These are phyloP conservation scores for Phorcus lineatus DNA, from an alignment of 2,888 invertebrate species.

Conservation along the genomic window DNA sequence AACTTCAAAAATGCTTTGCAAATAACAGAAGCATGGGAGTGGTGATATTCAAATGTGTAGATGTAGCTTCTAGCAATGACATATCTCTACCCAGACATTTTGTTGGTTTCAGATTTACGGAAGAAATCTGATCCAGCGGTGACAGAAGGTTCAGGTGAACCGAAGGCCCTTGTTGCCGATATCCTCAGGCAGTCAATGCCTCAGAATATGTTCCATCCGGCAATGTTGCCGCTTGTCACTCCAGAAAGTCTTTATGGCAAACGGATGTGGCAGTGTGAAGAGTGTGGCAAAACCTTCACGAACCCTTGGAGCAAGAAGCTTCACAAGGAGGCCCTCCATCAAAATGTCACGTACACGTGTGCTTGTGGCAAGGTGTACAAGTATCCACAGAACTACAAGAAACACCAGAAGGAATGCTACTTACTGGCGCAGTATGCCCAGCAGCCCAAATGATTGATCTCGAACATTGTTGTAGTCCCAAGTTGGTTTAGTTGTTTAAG, in stretches of 20 bases:
- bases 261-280: slow-evolving; percentile 8
- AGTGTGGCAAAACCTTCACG: slow-evolving; percentile 20
- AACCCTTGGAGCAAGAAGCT: slow-evolving; percentile 22
- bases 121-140: neutral
- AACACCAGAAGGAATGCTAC: slow-evolving; percentile 13
- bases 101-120: slow-evolving; percentile 11
- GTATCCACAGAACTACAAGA: slow-evolving; percentile 18
- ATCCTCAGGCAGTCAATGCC: neutral
- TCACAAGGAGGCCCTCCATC: neutral
- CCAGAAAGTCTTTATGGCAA: slow-evolving; percentile 1
- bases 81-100: neutral
- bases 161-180: neutral
- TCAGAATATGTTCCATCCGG: neutral
- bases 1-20: too few species aligned
- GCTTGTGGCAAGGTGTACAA: slow-evolving; percentile 14
- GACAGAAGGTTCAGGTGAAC: neutral
- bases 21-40: too few species aligned
- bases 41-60: too few species aligned
- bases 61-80: too few species aligned
- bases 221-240: neutral
- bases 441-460: too few species aligned
- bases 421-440: neutral
- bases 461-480: too few species aligned
- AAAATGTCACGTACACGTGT: neutral
- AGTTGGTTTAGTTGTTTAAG: too few species aligned